Evolutionary conservation across 2,113 vertebrate species (phyloP).

Genomic region (Choloepus hoffmanni): DNA sequence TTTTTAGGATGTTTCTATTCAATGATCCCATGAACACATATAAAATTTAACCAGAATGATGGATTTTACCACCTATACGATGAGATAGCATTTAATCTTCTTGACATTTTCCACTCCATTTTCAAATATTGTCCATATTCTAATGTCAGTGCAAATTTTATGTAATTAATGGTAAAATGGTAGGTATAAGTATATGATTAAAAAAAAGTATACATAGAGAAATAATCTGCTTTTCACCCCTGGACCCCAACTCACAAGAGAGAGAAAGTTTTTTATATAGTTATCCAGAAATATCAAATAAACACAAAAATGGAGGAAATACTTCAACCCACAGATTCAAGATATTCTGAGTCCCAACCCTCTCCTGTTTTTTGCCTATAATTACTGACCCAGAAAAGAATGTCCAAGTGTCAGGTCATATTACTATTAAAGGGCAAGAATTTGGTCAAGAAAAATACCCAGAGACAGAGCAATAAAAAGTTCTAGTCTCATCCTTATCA

Average conservation of each 20-base stretch:
- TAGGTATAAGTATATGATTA: background rate
- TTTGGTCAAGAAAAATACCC: background rate
- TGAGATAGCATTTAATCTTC: background rate
- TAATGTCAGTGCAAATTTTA: background rate
- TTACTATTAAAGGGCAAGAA: background rate
- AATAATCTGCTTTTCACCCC: background rate
- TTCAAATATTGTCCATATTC: background rate
- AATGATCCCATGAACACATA: background rate
- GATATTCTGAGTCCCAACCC: background rate
- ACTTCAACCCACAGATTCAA: background rate
- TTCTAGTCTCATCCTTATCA: background rate
- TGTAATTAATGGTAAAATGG: background rate
- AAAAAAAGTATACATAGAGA: background rate
- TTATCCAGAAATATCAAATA: background rate
- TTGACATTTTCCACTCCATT: background rate
- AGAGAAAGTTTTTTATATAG: background rate
- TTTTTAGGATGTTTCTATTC: background rate
- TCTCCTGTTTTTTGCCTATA: background rate
- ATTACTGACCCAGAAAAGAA: background rate
- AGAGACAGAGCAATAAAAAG: background rate
- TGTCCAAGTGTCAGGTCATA: background rate
- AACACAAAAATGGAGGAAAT: background rate
- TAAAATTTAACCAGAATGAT: background rate
- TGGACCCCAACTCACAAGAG: background rate
- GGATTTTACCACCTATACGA: background rate